Percentiles rank a stretch among this genome's conserved stretches.
Conservation (phyloP, 1,140 invertebrate genomes). For the Philotrypesis tridentata region DNA sequence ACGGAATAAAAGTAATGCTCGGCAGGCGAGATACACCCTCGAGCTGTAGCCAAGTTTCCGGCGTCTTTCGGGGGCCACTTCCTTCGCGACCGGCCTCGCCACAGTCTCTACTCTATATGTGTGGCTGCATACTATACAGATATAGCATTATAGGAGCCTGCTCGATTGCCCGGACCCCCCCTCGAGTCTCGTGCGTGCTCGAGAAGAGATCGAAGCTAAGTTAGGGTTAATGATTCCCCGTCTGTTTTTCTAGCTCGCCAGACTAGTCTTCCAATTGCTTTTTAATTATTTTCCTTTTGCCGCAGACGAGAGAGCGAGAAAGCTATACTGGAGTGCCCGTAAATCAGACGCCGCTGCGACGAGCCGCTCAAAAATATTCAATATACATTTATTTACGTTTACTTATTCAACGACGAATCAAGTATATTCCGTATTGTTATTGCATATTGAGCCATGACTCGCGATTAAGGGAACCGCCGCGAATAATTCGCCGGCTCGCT, state of each 20-base stretch:
- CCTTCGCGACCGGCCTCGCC: slow-evolving; percentile 33
- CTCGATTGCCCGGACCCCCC: background rate
- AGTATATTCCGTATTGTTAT: too few species aligned
- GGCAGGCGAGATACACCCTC: slow-evolving; percentile 60
- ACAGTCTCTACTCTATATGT: too few species aligned
- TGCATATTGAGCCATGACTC: too few species aligned
- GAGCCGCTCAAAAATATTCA: too few species aligned
- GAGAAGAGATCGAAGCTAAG: background rate
- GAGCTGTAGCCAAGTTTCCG: slow-evolving; percentile 50
- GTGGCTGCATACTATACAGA: too few species aligned
- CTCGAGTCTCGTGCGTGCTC: background rate
- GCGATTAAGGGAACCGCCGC: too few species aligned
- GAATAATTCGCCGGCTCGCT: too few species aligned
- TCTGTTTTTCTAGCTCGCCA: background rate
- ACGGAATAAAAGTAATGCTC: slow-evolving; percentile 74
- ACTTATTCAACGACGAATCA: too few species aligned
- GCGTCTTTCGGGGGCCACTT: slow-evolving; percentile 48
- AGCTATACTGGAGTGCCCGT: background rate
- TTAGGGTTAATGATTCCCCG: slow-evolving; percentile 35
- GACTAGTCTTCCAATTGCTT: background rate
- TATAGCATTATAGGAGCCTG: background rate
- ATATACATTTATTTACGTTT: too few species aligned
- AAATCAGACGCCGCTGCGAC: too few species aligned
- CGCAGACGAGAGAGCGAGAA: too few species aligned
- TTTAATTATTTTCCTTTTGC: slow-evolving; percentile 21